Evolutionary conservation across 2,113 vertebrate species (phyloP), one percentile per base, ranked within the genome.

Genomic region (Phalacrocorax carbo): DNA sequence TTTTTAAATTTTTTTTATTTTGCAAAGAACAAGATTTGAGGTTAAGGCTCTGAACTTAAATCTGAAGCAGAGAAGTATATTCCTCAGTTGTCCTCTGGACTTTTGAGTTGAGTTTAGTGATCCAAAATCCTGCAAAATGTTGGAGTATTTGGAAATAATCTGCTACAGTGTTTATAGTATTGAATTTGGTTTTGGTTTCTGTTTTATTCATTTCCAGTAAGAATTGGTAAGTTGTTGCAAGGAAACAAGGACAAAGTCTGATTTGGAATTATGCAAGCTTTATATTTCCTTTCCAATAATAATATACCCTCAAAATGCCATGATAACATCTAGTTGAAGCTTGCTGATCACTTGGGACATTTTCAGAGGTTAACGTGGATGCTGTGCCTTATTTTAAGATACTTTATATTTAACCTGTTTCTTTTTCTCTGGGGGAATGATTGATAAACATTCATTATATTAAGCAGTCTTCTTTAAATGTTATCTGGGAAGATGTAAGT

Each of bases 161-260:
- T 87, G 34, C 25, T 48, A 2, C 13, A 15, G 34, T 34, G 13
- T 64, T 81, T 78, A n/a, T 11, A 12, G 55, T 17, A 2, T 65
- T 86, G 73, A 79, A 69, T 61, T 90, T 69, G 19, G 20, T 87
- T 94, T 94, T 83, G 22, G 30, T 91, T 94, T 95, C 86, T 91
- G 27, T 68, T 93, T 61, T 86, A 58, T 25, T 87, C 0, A 10
- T 82, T 94, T 95, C 77, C 54, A 55, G 15, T 77, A 80, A 88
- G 55, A 82, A 7, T 32, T 87, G 42, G 34, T 80, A 54, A 42
- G 62, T 46, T 54, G 5, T 82, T 84, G 36, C 17, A 87, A 61
- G 46, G 60, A 79, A 87, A 38, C 15, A 69, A 76, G 61, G 83
- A 57, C 42, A 82, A 25, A 72, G 23, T 46, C 29, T 61, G 38